Evolutionary conservation across 2,888 invertebrate genomes (phyloP), one percentile per base, ranked within the genome.

Genomic region (Pterobdella sp.): DNA sequence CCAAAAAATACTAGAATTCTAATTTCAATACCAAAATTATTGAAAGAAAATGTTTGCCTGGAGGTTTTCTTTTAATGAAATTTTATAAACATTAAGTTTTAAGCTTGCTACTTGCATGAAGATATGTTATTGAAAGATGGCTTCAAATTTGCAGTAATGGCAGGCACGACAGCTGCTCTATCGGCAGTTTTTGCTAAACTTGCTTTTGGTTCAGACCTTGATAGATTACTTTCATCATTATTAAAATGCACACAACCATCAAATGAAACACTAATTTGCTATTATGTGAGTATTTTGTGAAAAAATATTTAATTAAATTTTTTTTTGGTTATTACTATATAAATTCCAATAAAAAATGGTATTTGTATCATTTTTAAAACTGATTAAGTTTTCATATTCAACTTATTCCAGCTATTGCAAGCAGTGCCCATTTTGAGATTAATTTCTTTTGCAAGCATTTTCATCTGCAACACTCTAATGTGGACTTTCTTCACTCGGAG

Each of bases 401-500:
- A 63, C 63, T 63, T 26, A 63, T 67, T 67, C 35, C 7, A 10
- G 35, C 35, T n/a, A 22, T 68, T 68, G 2, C 42, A 68, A 42
- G 14, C 34, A 4, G 37, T 7, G 2, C 14, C 37, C 22, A 14
- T 68, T 37, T 36, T 68, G 34, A 35, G 68, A 37, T 3, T 68
- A 7, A 34, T 42, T 7, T 68, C 18, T 37, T 68, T 68, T 37
- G n/a, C 29, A 22, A 22, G 22, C 34, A 7, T 68, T 29, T 68
- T 68, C 37, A 22, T 37, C 10, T 68, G 31, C n/a, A 68, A 68
- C 26, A 26, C 37, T 14, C 68, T 68, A 4, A 68, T 68, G 68
- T 68, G 68, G 68, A 68, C 68, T 3, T 68, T 68, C 26, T 68
- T 31, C 29, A 68, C 68, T 4, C 4, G 35, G 26, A 68, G 68